Base-by-base conservation (phyloP, 1,140 invertebrate genomes). In the Drosophila paulistorum region DNA sequence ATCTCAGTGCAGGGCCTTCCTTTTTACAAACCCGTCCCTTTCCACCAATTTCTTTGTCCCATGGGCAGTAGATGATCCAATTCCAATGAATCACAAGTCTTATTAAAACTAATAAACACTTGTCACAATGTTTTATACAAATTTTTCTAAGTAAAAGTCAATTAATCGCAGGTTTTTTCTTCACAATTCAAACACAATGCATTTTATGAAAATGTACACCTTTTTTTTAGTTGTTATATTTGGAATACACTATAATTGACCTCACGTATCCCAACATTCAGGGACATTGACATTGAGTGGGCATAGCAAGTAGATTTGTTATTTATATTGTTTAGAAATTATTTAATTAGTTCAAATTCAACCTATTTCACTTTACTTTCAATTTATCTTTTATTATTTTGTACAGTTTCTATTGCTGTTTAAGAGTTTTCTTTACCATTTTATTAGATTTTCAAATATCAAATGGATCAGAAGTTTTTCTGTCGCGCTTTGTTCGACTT, bases 401-500 rank as follows among this genome's bases (percentile, higher is more conserved):
- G 35, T 54, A 0, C 26, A 30, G 41, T n/a, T 51, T 51, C 7
- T 41, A 26, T 61, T 61, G 17, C 11, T 20, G 14, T 63, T 14
- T 48, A 26, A 48, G 9, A 64, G 10, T 37, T 54, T 35, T n/a
- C 35, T 9, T 45, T 70, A n/a, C 48, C 48, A 65, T 54, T 51
- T n/a, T 26, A 54, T 9, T 23, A 55, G n/a, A 20, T 65, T 23
- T 54, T 5, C 14, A 35, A 39, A 37, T 68, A 60, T 20, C 48
- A 57, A 30, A 70, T 68, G 45, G 26, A 65, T 48, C 17, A 20
- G 7, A 33, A 51, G 60, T 65, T 78, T 62, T 30, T 30, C 26
- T 60, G 39, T 60, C 48, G 75, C 48, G 77, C 68, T 65, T 68
- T 69, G 79, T 57, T 83, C 80, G 77, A 77, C 79, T 83, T 80